Base-by-base conservation (phyloP, 2,888 invertebrate genomes). In the Lasioglossum calceatum region DNA sequence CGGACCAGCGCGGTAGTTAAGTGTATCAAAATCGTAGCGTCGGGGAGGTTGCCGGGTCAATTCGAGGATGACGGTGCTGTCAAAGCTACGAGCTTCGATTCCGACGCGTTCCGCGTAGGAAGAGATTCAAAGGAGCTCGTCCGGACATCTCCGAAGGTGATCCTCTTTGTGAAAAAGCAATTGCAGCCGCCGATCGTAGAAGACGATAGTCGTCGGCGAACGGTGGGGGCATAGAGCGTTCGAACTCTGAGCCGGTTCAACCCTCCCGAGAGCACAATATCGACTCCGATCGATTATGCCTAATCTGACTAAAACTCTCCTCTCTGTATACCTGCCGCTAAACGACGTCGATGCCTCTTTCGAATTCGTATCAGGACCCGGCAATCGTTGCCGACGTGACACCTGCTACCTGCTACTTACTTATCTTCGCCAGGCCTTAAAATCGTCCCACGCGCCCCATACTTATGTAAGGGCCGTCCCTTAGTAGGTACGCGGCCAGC, bases 351-450 rank as follows among this genome's bases (percentile, higher is more conserved):
- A 91, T 92, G 85, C 88, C 87, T 91, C 89, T 87, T 79, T 84
- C 82, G 84, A 77, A 89, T 90, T 81, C 84, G 84, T 93, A 93
- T 93, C 93, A 90, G 84, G 79, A 61, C 36, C 61, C 70, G 36
- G 61, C 71, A 47, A 87, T 90, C 91, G 78, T 84, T 81, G 88
- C 73, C 90, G 91, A 91, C 93, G 89, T 90, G 92, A 93, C 92
- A 94, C 93, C 92, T 94, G 93, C 93, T 93, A 93, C 93, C 92
- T 92, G 93, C 92, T 92, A 87, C 90, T 89, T 87, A 91, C 91
- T 93, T 92, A 92, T 90, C 89, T 58, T 89, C 77, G 67, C 39
- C 79, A n/a, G 54, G 84, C 70, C 81, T 87, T 90, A 83, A 89
- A 87, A 89, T 84, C 89, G 86, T 90, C 84, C 89, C 89, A 86